These are phyloP conservation scores for Scelioninae gen. 1 DNA, from an alignment of 2,888 invertebrate genomes.

Conservation along the genomic window DNA sequence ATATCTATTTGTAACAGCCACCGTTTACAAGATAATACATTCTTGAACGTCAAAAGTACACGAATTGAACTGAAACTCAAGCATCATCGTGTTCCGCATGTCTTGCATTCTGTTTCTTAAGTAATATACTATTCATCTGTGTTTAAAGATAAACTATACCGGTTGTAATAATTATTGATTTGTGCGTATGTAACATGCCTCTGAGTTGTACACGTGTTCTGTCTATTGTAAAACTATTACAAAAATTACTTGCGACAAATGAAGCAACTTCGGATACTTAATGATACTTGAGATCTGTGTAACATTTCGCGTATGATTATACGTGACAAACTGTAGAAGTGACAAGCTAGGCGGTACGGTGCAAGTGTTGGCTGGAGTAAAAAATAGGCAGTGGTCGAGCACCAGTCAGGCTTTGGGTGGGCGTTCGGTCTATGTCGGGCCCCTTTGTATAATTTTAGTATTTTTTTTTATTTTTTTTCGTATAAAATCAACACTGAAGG, in stretches of 20 bases:
- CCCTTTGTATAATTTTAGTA: conserved; percentile 91
- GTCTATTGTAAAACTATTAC: conserved; percentile 48
- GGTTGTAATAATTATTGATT: conserved; percentile 25
- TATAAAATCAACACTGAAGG: conserved; percentile 96
- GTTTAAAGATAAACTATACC: conserved; percentile 37
- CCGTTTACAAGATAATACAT: no score
- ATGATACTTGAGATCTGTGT: no score
- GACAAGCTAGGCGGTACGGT: neutral
- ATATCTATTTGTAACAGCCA: neutral
- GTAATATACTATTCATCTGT: conserved; percentile 1
- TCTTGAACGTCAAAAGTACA: no score
- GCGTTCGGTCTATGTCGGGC: conserved; percentile 95
- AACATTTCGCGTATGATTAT: no score
- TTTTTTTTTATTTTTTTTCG: conserved; percentile 91
- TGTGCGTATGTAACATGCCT: conserved; percentile 19
- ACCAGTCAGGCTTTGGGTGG: conserved; percentile 87
- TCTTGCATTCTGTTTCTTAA: no score
- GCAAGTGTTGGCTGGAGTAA: conserved; percentile 59
- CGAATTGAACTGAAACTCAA: no score
- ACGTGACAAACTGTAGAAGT: no score
- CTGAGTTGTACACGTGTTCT: neutral
- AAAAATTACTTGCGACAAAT: no score
- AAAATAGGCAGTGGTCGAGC: conserved; percentile 83
- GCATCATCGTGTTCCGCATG: no score
- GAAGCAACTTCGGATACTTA: no score